Conservation (phyloP, 2,113 vertebrate species). For the Pelvicachromis taeniatus region DNA sequence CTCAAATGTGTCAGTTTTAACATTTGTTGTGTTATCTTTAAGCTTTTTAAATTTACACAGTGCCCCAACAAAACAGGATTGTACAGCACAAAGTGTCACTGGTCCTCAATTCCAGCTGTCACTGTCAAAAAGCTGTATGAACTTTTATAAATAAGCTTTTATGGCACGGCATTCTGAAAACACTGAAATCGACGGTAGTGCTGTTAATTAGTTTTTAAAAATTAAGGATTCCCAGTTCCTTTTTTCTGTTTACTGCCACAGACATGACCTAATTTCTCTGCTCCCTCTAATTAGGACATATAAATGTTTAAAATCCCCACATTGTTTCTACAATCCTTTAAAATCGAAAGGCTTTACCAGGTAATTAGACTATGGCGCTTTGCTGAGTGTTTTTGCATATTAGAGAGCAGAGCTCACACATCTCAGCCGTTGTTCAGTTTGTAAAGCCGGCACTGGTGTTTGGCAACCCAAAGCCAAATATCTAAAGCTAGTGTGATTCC, state of each 20-base stretch:
- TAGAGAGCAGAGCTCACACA: not conserved
- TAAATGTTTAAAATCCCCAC: not conserved
- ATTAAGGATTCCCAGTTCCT: not conserved
- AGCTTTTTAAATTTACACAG: not conserved
- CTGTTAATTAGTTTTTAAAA: not conserved
- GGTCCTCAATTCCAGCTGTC: not conserved
- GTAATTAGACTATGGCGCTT: not conserved
- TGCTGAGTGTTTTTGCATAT: not conserved
- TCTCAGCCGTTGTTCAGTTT: not conserved
- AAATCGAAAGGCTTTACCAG: not conserved
- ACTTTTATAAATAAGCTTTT: not conserved
- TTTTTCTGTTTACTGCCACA: not conserved
- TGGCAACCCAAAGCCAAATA: not conserved
- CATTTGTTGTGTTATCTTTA: not conserved
- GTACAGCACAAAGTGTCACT: too few relatives aligned
- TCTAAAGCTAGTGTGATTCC: not conserved
- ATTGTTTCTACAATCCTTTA: slow-evolving; percentile 3
- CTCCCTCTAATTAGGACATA: not conserved
- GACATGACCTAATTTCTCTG: not conserved
- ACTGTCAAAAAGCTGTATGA: not conserved
- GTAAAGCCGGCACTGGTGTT: not conserved
- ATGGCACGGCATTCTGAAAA: too few relatives aligned
- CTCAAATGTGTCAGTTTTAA: not conserved
- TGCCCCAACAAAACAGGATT: not conserved
- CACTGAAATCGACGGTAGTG: not conserved